Evolutionary conservation across 2,888 invertebrate species (phyloP).

Genomic region (Nephrotoma guestfalica): DNA sequence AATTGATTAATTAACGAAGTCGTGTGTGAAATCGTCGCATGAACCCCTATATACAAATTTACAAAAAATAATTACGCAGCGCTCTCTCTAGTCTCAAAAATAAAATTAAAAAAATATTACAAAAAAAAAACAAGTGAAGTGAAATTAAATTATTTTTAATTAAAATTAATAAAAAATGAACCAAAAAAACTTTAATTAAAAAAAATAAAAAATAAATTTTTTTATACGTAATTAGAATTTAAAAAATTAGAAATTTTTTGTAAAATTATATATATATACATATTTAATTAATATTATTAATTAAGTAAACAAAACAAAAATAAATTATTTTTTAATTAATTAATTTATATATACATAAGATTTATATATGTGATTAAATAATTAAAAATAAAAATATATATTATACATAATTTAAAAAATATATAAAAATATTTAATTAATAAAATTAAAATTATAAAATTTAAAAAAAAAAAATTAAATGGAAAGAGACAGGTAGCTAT

Average conservation of each 20-base stretch:
- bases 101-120: neutral
- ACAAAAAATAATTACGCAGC: neutral
- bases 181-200: neutral
- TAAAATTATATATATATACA: neutral
- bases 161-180: neutral
- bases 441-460: neutral
- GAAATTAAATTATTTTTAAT: neutral
- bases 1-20: neutral
- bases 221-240: slow-evolving; percentile 3
- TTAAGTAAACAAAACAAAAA: neutral
- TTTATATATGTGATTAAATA: neutral
- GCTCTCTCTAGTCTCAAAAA: slow-evolving; percentile 1
- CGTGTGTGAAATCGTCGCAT: neutral
- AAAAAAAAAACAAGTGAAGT: neutral
- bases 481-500: slow-evolving; percentile 3
- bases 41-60: neutral
- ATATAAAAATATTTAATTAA: neutral
- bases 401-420: neutral
- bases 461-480: neutral
- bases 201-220: neutral
- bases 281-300: neutral
- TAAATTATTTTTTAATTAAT: neutral
- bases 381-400: neutral
- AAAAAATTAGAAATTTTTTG: neutral
- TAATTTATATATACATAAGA: neutral